phyloP scores from a whole-genome alignment of 2,113 vertebrate species.

The Pedetes capensis region DNA sequence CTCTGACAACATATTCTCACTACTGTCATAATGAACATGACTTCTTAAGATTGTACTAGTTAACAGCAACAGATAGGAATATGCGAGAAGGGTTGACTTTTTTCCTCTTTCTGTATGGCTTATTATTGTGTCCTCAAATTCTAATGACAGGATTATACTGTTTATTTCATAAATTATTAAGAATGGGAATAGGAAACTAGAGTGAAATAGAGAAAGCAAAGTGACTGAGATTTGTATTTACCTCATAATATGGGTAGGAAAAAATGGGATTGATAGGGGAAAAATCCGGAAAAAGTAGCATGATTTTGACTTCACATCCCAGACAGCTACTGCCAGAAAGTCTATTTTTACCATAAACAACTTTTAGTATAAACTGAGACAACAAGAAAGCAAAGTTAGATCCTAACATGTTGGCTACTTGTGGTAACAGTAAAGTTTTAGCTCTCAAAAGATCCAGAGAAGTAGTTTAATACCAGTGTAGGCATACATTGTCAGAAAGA shows the following conservation, averaged over 20 bases:
- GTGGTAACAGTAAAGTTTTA: neutral
- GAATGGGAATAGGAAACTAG: neutral
- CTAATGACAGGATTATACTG: neutral
- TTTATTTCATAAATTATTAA: conserved; percentile 7
- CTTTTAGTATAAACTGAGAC: neutral
- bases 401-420: neutral
- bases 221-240: neutral
- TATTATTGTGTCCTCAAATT: neutral
- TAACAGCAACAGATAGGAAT: neutral
- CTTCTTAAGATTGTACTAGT: neutral
- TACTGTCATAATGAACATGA: neutral
- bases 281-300: neutral
- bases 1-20: neutral
- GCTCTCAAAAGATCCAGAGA: neutral
- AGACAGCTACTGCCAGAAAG: neutral
- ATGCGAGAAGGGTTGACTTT: neutral
- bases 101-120: neutral
- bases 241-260: neutral
- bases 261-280: neutral
- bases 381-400: neutral
- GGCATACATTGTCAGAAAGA: neutral
- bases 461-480: neutral
- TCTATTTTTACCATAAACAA: neutral
- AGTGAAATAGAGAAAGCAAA: neutral
- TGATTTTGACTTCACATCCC: neutral